Evolutionary conservation across 1,140 invertebrate species (phyloP), one percentile per base, ranked within the genome.

Genomic region (Oscheius sp.): DNA sequence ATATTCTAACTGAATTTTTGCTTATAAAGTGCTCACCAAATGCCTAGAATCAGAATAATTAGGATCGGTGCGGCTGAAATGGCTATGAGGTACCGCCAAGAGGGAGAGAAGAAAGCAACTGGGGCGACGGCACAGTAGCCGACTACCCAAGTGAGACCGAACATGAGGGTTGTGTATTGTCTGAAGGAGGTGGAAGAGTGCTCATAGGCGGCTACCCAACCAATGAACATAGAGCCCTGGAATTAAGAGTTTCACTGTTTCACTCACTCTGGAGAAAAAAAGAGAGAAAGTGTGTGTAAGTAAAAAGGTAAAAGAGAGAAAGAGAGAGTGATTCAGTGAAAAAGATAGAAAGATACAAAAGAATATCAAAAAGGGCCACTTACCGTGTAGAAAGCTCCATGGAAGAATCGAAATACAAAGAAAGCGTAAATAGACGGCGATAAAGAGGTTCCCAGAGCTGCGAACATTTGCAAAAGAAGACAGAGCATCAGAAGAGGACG

Each of bases 121-220:
- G 76, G 74, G 1, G 66, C 67, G 15, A 77, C 23, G 0, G 49
- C 23, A 72, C 73, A 75, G 20, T 78, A 78, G 2, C 81, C 81
- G 45, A 75, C 31, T 4, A 84, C 80, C 81, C 81, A 82, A 36
- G 68, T 64, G 7, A 76, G 26, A 13, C 81, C 81, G 58, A 79
- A 82, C 29, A 81, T 26, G 35, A 82, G 42, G 13, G 81, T 74
- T 18, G 78, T 79, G 62, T 79, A 81, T 31, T 73, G 59, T 3
- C 81, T 78, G 23, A 82, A 49, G 26, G 29, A 31, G n/a, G 72
- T 52, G 2, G 82, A 71, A n/a, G 77, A 76, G 38, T 67, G 64
- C 68, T 82, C 80, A 49, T 81, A 82, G 26, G 79, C 80, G 7
- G 81, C 36, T 13, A 83, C 79, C 79, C 79, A 82, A 28, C 63